Conservation (phyloP, 1,140 invertebrate genomes). For the Bombyx mandarina region DNA sequence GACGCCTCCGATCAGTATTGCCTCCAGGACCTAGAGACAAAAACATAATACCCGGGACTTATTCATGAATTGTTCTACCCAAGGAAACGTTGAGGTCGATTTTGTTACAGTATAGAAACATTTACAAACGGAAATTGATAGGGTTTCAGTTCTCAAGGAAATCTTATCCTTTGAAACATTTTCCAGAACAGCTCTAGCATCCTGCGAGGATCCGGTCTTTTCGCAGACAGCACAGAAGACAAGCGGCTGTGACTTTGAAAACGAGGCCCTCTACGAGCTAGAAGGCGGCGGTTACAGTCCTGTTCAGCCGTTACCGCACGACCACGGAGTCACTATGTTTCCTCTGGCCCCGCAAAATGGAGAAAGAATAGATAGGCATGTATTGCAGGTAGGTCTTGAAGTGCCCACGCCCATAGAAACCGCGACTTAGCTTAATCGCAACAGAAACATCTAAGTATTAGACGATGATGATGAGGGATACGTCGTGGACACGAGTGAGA, state of each 20-base stretch:
- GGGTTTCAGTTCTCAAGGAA: neutral
- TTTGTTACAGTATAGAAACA: no score
- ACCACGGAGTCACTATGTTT: constrained; percentile 90
- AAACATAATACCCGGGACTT: no score
- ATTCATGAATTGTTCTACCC: no score
- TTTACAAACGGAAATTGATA: neutral
- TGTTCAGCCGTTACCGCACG: constrained; percentile 85
- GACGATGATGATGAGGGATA: no score
- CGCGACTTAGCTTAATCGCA: no score
- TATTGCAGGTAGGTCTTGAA: constrained; percentile 77
- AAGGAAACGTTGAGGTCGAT: no score
- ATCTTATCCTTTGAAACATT: no score
- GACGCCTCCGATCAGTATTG: no score
- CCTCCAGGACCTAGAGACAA: no score
- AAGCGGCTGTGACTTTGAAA: constrained; percentile 46
- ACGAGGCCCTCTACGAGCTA: constrained; percentile 74
- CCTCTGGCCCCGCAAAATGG: constrained; percentile 75
- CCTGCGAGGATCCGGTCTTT: constrained; percentile 57
- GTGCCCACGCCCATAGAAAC: neutral
- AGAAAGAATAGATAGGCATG: constrained; percentile 82
- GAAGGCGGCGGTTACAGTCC: constrained; percentile 86
- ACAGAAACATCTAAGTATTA: no score
- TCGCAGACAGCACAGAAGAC: constrained; percentile 35
- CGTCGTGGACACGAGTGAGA: no score
- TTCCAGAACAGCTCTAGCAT: constrained; percentile 50